Percentiles rank a stretch among this genome's conserved stretches.
These are phyloP conservation scores for Seriola aureovittata DNA, from an alignment of 2,113 vertebrate genomes.

Conservation along the genomic window DNA sequence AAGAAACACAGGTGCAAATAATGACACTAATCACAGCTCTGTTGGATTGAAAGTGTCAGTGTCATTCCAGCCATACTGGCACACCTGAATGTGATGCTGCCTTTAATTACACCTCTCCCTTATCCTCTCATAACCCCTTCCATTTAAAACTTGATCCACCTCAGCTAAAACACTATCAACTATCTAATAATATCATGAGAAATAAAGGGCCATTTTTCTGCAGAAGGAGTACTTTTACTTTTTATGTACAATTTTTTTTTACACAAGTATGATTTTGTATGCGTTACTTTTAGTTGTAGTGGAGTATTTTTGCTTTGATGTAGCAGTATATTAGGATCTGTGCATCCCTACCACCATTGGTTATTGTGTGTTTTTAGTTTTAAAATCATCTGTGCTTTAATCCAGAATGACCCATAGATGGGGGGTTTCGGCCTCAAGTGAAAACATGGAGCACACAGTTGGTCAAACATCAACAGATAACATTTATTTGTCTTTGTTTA, in stretches of 20 bases:
- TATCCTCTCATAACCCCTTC: not conserved
- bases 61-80: not conserved
- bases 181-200: not conserved
- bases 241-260: not conserved
- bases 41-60: not conserved
- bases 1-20: not conserved
- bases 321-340: no score
- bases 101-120: not conserved
- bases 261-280: not conserved
- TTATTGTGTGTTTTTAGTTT: not conserved
- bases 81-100: not conserved
- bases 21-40: not conserved
- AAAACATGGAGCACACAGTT: conserved; percentile 49
- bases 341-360: not conserved
- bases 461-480: conserved; percentile 62
- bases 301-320: not conserved
- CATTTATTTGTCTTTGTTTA: conserved; percentile 73
- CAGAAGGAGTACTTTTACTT: not conserved
- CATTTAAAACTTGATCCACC: not conserved
- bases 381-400: not conserved
- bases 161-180: not conserved
- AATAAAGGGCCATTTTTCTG: not conserved
- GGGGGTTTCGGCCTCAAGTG: not conserved
- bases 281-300: not conserved
- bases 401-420: not conserved